A percentile compares a stretch with the other conserved stretches of the same genome.
These are phyloP conservation scores for Ondatra zibethicus DNA, from an alignment of 2,113 vertebrate genomes.

Conservation along the genomic window DNA sequence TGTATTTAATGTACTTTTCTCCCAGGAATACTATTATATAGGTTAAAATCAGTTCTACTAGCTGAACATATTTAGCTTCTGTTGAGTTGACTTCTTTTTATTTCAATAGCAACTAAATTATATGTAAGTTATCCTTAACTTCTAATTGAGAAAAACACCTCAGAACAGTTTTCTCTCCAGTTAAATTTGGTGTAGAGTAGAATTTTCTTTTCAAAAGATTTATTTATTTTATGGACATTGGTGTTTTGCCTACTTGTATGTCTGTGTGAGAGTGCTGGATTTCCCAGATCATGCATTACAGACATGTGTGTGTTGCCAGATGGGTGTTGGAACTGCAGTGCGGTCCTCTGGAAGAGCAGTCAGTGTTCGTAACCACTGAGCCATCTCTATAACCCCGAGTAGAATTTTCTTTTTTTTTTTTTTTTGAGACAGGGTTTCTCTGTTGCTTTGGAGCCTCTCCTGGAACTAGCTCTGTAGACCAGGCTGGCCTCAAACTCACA, in stretches of 20 bases:
- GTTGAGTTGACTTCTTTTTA: background rate
- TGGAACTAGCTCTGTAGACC: too few species aligned
- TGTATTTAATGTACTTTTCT: constrained; percentile 17
- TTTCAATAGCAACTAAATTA: background rate
- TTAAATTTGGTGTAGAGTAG: background rate
- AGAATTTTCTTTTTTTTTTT: background rate
- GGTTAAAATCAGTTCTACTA: background rate
- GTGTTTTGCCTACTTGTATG: background rate
- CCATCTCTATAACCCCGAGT: background rate
- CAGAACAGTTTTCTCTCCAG: background rate
- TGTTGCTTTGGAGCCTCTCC: too few species aligned
- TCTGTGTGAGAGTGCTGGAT: background rate
- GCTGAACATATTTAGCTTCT: background rate
- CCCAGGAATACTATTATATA: background rate
- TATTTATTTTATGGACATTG: background rate
- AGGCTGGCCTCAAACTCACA: too few species aligned
- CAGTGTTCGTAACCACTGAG: background rate
- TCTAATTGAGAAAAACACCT: background rate
- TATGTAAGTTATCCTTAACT: background rate
- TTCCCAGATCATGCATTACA: background rate
- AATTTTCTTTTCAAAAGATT: background rate
- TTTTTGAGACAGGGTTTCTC: too few species aligned
- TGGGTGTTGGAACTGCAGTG: background rate
- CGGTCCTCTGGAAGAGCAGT: background rate
- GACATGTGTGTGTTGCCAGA: background rate